Evolutionary conservation across 2,797 vertebrate species (phyloP), one percentile per base, ranked within the genome.

Genomic region (Acanthornis magna): DNA sequence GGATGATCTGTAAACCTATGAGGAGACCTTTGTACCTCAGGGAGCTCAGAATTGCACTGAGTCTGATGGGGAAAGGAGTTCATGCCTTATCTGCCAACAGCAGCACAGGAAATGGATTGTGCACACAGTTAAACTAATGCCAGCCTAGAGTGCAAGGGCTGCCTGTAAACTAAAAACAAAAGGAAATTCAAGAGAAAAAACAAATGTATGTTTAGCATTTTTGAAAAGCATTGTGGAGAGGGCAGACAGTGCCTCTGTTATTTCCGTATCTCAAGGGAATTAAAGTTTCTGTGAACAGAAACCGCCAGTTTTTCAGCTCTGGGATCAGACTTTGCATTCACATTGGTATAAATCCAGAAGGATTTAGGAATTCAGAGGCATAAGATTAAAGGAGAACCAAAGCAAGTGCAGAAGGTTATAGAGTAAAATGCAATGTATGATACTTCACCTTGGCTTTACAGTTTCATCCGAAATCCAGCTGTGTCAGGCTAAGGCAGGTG

Each of bases 1-100:
- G 53, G 53, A 76, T 43, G 16, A 32, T 43, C 63, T 79, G 53
- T 86, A 57, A 95, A 63, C 53, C 9, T 2, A n/a, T 17, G 40
- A 40, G 43, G 68, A 71, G 81, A 93, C 82, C 88, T 91, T 92
- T 91, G 93, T 51, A 78, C 73, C 47, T 42, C 34, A 7, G 30
- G 13, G 68, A 43, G 42, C 13, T 76, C 36, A 42, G 82, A 68
- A 72, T 1, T 68, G 82, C 2, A 0, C 36, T 16, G 50, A 87
- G 57, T 43, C 8, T 7, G 21, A 19, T 6, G 73, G 36, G 16
- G 47, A 60, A 40, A 18, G 48, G 27, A 58, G 34, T 15, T 58
- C 8, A 32, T 16, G 9, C 36, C 58, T 47, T 55, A 4, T 8
- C 25, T 48, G 62, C 50, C 58, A 53, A 2, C 16, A 29, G 40